Evolutionary conservation across 2,888 invertebrate genomes (phyloP), one percentile per base, ranked within the genome.

Genomic region (Chromoteleia sp.): DNA sequence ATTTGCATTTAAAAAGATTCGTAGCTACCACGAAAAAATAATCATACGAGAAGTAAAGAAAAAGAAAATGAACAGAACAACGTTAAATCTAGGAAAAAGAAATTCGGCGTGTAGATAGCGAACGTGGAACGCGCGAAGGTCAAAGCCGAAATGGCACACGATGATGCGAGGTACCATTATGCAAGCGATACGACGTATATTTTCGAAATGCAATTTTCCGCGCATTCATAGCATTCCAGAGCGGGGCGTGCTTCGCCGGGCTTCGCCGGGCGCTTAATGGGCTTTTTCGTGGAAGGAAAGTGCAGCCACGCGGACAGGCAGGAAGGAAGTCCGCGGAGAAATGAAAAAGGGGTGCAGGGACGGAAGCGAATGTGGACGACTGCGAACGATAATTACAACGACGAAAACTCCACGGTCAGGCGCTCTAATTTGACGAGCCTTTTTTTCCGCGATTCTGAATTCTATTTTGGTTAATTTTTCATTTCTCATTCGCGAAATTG

Each of bases 171-270:
- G 54, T 30, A 67, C 52, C 56, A 83, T 86, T 85, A 84, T 83
- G 82, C 82, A 82, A 70, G 77, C 84, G 82, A 84, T 83, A 73
- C 58, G 67, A 56, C 73, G 82, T 82, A 83, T 85, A 85, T 86
- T 85, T 84, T 80, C 80, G 71, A 74, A 68, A 80, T 82, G 85
- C 83, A 85, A 85, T 86, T 86, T 87, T 85, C 84, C 81, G 68
- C 78, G 79, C 83, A 82, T 86, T 85, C 83, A 79, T 81, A 54
- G 81, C 79, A 85, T 86, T 84, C 83, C 76, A 52, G 67, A 19
- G 56, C 68, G 33, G 59, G 45, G 71, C 65, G 59, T 59, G 75
- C 63, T 68, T 65, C 61, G 45, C 50, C 50, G 45, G 54, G 61
- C 3, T 25, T 25, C 3, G 25, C 1, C 39, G 39, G 39, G 39